Evolutionary conservation across 2,797 vertebrate genomes (phyloP).

Genomic region (Arctocebus calabarensis): DNA sequence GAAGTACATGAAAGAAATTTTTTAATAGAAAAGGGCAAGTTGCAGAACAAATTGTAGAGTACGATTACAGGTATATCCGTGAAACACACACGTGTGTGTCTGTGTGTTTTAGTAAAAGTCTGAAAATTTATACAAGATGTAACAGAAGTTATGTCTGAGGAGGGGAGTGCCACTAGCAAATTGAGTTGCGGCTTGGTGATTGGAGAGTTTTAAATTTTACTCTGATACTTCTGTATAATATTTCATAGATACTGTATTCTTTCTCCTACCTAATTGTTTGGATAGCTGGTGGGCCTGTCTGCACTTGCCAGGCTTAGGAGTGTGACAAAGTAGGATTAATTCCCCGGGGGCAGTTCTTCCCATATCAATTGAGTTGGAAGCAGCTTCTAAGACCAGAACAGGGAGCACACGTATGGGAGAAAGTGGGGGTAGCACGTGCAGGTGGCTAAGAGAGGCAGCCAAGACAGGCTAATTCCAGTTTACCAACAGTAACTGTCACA

Average conservation of each 20-base stretch:
- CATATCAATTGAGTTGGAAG: slow-evolving; percentile 43
- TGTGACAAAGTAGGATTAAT: slow-evolving; percentile 51
- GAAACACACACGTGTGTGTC: neutral
- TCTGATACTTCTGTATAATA: neutral
- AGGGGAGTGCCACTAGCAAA: neutral
- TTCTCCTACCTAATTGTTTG: slow-evolving; percentile 34
- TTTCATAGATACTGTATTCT: slow-evolving; percentile 5
- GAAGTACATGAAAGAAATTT: slow-evolving; percentile 10
- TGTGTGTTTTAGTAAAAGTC: slow-evolving; percentile 22
- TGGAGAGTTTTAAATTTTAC: slow-evolving; percentile 52
- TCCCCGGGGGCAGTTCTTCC: neutral
- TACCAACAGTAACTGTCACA: slow-evolving; percentile 37
- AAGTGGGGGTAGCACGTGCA: neutral
- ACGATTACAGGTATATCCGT: neutral
- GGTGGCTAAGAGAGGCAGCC: slow-evolving; percentile 35
- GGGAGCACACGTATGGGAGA: neutral
- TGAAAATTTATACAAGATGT: neutral
- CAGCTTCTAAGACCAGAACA: slow-evolving; percentile 49
- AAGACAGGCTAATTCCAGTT: slow-evolving; percentile 20
- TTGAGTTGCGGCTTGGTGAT: slow-evolving; percentile 4
- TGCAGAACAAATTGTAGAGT: slow-evolving; percentile 38
- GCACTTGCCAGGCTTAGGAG: slow-evolving; percentile 7
- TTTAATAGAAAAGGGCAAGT: slow-evolving; percentile 18
- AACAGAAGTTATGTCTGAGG: neutral
- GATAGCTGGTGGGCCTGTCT: slow-evolving; percentile 31